These are phyloP conservation scores for Peromyscus maniculatus DNA, from an alignment of 2,113 vertebrate species.

Conservation along the genomic window DNA sequence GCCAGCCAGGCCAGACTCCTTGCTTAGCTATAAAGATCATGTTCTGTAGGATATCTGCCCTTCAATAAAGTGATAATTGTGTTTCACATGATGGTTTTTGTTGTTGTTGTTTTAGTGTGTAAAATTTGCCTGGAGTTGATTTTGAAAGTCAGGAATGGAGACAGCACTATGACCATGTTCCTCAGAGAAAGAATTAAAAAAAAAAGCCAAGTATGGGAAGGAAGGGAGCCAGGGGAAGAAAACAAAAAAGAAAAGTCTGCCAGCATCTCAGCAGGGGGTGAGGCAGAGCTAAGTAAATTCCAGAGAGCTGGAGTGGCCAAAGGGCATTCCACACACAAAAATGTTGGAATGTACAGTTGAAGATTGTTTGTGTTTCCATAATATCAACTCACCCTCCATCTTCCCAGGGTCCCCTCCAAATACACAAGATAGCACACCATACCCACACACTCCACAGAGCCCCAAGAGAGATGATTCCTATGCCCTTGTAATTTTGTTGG, in stretches of 20 bases:
- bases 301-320: background rate
- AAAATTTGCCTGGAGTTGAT: background rate
- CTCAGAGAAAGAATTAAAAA: background rate
- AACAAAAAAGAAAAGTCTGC: background rate
- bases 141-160: constrained; percentile 10
- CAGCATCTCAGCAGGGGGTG: background rate
- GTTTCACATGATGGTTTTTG: background rate
- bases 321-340: background rate
- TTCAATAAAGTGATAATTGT: background rate
- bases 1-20: background rate
- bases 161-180: background rate
- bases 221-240: background rate
- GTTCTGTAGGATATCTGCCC: background rate
- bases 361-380: background rate
- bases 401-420: background rate
- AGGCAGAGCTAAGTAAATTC: background rate
- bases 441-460: accelerated
- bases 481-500: background rate
- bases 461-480: background rate
- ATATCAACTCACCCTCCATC: background rate
- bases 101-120: background rate
- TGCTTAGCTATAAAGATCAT: background rate
- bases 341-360: background rate
- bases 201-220: background rate
- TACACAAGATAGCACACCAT: accelerated